Conservation (phyloP, 2,113 vertebrate species). For the Grammomys surdaster region DNA sequence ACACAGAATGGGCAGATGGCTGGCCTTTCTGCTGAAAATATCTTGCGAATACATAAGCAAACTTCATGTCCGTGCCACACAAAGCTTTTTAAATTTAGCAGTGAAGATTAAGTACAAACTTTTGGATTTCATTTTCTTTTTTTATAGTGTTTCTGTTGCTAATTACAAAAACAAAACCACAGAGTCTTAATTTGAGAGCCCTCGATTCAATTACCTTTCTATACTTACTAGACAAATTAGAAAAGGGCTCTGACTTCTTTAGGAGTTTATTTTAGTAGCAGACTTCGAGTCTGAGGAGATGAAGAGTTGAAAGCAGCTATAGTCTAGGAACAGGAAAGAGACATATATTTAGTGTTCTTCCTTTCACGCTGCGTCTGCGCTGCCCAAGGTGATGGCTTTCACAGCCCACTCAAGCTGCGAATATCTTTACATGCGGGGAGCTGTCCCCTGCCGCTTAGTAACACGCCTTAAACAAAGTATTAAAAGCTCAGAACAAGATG, state of each 20-base stretch:
- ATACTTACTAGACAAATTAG: conserved; percentile 32
- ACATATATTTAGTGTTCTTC: conserved; percentile 42
- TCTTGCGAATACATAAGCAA: conserved; percentile 54
- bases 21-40: conserved; percentile 72
- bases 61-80: conserved; percentile 51
- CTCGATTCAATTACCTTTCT: conserved; percentile 24
- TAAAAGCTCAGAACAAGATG: conserved; percentile 71
- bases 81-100: conserved; percentile 79
- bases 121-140: conserved; percentile 51
- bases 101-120: conserved; percentile 58
- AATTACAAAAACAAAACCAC: conserved; percentile 56
- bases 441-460: conserved; percentile 21
- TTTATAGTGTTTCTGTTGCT: conserved; percentile 39
- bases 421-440: conserved; percentile 56
- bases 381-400: conserved; percentile 55
- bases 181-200: conserved; percentile 26
- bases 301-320: conserved; percentile 52
- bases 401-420: conserved; percentile 46
- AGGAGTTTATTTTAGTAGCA: conserved; percentile 38
- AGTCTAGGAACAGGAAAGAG: conserved; percentile 57
- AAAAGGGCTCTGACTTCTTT: conserved; percentile 26
- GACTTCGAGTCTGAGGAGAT: conserved; percentile 57
- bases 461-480: conserved; percentile 62
- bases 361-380: conserved; percentile 2
- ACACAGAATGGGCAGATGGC: conserved; percentile 73